Evolutionary conservation across 2,797 vertebrate species (phyloP).

Genomic region (Tarsius wallacei): DNA sequence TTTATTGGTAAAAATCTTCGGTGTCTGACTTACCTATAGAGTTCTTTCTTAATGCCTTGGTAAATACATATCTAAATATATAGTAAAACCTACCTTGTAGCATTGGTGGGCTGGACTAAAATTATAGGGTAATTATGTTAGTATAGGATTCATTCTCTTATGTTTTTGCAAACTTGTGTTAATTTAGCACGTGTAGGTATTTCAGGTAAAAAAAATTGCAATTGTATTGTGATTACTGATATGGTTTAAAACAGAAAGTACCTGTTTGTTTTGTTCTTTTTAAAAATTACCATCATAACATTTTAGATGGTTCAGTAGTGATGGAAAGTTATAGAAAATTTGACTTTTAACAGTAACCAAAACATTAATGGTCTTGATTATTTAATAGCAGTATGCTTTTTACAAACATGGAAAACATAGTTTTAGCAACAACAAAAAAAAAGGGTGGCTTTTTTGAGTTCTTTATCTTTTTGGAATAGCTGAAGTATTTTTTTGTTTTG

Average conservation of each 20-base stretch:
- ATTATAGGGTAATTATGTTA: not conserved
- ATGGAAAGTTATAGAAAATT: constrained; percentile 43
- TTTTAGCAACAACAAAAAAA: constrained; percentile 41
- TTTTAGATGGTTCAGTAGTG: constrained; percentile 48
- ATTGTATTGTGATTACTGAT: constrained; percentile 25
- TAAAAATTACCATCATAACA: constrained; percentile 25
- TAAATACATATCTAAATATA: too few relatives aligned
- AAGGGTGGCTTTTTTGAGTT: not conserved
- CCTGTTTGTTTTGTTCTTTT: not conserved
- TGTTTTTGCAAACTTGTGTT: constrained; percentile 23
- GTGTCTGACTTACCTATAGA: not conserved
- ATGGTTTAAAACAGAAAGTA: constrained; percentile 51
- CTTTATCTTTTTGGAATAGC: constrained; percentile 57
- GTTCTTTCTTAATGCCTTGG: not conserved
- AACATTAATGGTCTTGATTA: not conserved
- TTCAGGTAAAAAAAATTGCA: constrained; percentile 21
- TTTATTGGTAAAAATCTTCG: constrained; percentile 36
- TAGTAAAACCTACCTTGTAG: not conserved
- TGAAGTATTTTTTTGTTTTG: constrained; percentile 40
- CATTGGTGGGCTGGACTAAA: not conserved
- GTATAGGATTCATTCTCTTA: constrained; percentile 31
- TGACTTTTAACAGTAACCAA: constrained; percentile 42
- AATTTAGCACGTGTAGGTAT: constrained; percentile 42
- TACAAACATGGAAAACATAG: constrained; percentile 19
- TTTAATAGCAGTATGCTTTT: constrained; percentile 31